phyloP scores from a whole-genome alignment of 2,113 vertebrate genomes.

The Stigmatopora nigra region DNA sequence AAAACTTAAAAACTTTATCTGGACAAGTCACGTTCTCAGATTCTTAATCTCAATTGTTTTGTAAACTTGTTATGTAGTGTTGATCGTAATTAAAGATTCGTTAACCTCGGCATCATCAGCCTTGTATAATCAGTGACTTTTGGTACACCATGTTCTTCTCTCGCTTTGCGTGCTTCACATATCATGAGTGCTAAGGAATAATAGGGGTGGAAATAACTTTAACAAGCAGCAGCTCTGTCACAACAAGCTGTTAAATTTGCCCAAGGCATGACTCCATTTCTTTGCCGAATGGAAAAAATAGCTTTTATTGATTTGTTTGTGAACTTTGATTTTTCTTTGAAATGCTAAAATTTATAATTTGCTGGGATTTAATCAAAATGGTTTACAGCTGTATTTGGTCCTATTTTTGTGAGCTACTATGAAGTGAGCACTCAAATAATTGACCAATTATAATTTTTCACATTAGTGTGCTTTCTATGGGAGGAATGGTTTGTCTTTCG shows the following conservation, averaged over 20 bases:
- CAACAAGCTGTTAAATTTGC: constrained; percentile 20
- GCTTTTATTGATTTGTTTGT: constrained; percentile 1
- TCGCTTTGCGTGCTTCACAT: constrained; percentile 37
- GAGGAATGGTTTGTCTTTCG: not conserved
- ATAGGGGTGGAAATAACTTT: constrained; percentile 34
- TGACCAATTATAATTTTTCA: not conserved
- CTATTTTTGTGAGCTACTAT: not conserved
- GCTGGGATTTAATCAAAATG: not conserved
- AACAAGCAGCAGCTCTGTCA: constrained; percentile 25
- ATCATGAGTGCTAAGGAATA: constrained; percentile 36
- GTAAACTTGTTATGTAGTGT: constrained; percentile 22
- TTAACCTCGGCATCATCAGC: constrained; percentile 67
- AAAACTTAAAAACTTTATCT: not conserved
- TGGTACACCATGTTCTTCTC: constrained; percentile 62
- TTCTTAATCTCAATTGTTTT: not conserved
- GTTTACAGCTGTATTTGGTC: not conserved
- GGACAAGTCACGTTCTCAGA: not conserved
- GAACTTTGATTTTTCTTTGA: constrained; percentile 3
- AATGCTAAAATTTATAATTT: not conserved
- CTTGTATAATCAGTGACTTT: constrained; percentile 65
- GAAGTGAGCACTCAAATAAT: not conserved
- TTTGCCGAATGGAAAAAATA: not conserved
- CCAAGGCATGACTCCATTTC: constrained; percentile 11
- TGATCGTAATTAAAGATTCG: constrained; percentile 38
- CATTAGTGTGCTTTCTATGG: not conserved